Percentiles rank a stretch among this genome's conserved stretches.
Evolutionary conservation across 2,797 vertebrate species (phyloP).

Genomic region (Sorex maritimensis): DNA sequence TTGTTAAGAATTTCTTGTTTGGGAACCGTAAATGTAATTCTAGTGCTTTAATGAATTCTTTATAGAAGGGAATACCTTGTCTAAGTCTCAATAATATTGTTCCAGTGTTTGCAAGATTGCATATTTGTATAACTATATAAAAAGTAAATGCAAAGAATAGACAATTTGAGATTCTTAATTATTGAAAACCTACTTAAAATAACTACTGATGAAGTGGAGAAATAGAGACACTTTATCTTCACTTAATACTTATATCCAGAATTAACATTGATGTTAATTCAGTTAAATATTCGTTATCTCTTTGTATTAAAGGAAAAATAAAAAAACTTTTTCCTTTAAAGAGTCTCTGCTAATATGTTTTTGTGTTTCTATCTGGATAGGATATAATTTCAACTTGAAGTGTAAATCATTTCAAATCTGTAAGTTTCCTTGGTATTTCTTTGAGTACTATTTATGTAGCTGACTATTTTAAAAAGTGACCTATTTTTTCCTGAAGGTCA

Average conservation of each 20-base stretch:
- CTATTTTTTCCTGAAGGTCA: constrained; percentile 47
- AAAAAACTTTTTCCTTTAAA: neutral
- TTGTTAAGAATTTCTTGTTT: neutral
- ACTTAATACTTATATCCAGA: neutral
- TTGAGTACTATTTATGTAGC: neutral
- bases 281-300: neutral
- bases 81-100: neutral
- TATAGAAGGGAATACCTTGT: neutral
- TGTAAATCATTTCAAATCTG: neutral
- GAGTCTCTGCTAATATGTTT: neutral
- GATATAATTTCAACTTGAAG: constrained; percentile 3
- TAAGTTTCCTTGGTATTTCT: neutral
- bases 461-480: constrained; percentile 25
- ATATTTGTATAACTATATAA: neutral
- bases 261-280: neutral
- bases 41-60: neutral
- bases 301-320: constrained; percentile 13
- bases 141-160: neutral
- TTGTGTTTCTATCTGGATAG: constrained; percentile 24
- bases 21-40: neutral
- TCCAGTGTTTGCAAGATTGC: neutral
- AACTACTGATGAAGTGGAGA: neutral
- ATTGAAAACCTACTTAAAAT: neutral
- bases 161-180: constrained; percentile 20
- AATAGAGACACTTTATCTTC: neutral